A percentile compares a stretch with the other conserved stretches of the same genome.
These are phyloP conservation scores for Spisula subtruncata DNA, from an alignment of 2,888 invertebrate genomes.

Conservation along the genomic window DNA sequence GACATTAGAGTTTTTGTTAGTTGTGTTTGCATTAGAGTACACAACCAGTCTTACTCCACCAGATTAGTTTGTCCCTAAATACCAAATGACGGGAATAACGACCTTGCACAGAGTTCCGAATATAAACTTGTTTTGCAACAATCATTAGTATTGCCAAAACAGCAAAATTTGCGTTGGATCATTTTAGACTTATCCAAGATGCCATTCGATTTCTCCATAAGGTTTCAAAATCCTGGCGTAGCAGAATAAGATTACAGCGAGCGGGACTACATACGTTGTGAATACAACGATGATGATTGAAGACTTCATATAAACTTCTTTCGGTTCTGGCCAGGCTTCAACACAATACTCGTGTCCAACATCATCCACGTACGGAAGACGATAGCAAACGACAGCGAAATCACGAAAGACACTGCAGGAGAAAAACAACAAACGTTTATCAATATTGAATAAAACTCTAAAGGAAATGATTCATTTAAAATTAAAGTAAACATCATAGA, in stretches of 20 bases:
- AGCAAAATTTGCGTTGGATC: too few relatives aligned
- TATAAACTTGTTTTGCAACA: too few relatives aligned
- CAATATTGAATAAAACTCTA: too few relatives aligned
- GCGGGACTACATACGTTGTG: constrained; percentile 82
- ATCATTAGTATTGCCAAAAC: too few relatives aligned
- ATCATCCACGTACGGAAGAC: constrained; percentile 66
- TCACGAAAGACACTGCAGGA: constrained; percentile 75
- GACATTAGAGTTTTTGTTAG: too few relatives aligned
- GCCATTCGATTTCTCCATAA: constrained; percentile 75
- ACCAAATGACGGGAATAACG: too few relatives aligned
- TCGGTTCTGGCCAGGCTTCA: constrained; percentile 71
- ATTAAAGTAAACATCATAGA: too few relatives aligned
- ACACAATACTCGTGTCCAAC: constrained; percentile 52
- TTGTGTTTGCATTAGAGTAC: too few relatives aligned
- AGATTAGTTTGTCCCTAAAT: too few relatives aligned
- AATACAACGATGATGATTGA: constrained; percentile 76
- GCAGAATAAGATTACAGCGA: constrained; percentile 82
- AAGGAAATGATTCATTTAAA: too few relatives aligned
- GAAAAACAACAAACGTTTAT: not conserved
- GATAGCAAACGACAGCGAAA: constrained; percentile 80
- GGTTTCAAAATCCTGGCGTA: constrained; percentile 81
- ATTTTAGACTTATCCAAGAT: constrained; percentile 52
- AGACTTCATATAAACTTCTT: constrained; percentile 69
- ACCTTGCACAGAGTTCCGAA: too few relatives aligned
- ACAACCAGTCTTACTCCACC: too few relatives aligned